Conservation (phyloP, 2,113 vertebrate species). For the Rhynchomys soricoides region DNA sequence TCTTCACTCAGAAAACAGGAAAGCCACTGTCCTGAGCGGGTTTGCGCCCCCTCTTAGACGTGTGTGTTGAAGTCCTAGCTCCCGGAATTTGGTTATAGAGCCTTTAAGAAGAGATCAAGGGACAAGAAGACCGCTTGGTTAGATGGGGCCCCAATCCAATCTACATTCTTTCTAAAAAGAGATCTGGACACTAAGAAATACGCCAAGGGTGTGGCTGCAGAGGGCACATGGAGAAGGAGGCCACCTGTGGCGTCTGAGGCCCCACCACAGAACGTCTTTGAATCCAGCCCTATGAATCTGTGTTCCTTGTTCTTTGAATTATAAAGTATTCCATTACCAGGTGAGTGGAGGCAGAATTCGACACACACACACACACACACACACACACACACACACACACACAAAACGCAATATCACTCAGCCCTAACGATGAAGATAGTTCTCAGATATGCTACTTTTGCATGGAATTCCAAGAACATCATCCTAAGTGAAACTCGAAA, state of each 20-base stretch:
- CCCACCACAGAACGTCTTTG: not conserved
- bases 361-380: too few relatives aligned
- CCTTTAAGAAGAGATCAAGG: not conserved
- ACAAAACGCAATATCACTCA: not conserved
- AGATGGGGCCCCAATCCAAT: not conserved
- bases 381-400: too few relatives aligned
- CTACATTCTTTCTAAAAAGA: not conserved
- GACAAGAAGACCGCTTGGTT: not conserved
- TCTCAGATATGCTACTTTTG: not conserved
- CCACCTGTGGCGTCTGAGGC: not conserved
- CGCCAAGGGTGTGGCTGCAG: not conserved
- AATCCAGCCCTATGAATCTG: not conserved
- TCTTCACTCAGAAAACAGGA: not conserved
- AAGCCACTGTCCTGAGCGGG: too few relatives aligned
- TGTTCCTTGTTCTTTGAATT: not conserved
- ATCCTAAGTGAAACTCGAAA: not conserved
- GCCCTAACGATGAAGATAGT: not conserved
- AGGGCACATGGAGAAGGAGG: not conserved
- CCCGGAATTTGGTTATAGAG: not conserved
- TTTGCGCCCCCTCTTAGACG: too few relatives aligned
- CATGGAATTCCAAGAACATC: not conserved
- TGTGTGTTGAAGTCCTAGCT: not conserved
- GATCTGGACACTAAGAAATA: not conserved
- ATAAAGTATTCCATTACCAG: not conserved
- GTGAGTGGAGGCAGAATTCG: not conserved